Conservation (phyloP, 2,888 invertebrate species). For the Drosophila paramelanica region DNA sequence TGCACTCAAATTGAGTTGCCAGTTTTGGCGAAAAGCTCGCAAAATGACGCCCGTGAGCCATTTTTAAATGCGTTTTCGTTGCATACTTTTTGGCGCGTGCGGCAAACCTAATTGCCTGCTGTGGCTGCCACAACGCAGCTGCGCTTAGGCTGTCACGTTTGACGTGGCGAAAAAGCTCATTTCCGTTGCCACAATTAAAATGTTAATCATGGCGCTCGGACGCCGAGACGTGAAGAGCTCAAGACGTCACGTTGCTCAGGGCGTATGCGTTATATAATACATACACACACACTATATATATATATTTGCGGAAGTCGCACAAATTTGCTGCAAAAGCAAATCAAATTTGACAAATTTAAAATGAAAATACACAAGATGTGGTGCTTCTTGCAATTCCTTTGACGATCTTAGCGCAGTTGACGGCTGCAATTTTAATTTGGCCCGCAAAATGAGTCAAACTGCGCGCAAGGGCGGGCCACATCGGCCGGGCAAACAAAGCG, state of each 20-base stretch:
- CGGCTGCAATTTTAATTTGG: constrained; percentile 75
- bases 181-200: constrained; percentile 74
- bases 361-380: constrained; percentile 26
- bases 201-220: constrained; percentile 60
- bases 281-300: background rate
- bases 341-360: constrained; percentile 46
- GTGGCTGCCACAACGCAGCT: constrained; percentile 10
- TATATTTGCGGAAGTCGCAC: constrained; percentile 12
- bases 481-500: constrained; percentile 68
- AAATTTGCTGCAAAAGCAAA: constrained; percentile 31
- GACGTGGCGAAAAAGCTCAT: constrained; percentile 64
- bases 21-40: constrained; percentile 29
- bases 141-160: constrained; percentile 49
- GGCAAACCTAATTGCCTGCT: constrained; percentile 52
- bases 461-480: constrained; percentile 25
- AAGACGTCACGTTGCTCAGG: constrained; percentile 20
- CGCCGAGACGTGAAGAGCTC: constrained; percentile 9
- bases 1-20: constrained; percentile 60
- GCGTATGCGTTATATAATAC: constrained; percentile 23
- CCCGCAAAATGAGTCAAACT: constrained; percentile 59
- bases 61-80: constrained; percentile 48
- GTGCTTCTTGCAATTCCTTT: constrained; percentile 1
- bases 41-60: constrained; percentile 46
- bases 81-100: constrained; percentile 31
- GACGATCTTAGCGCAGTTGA: constrained; percentile 52